Base-by-base conservation (phyloP, 2,888 invertebrate genomes). In the Deroplatys truncata region DNA sequence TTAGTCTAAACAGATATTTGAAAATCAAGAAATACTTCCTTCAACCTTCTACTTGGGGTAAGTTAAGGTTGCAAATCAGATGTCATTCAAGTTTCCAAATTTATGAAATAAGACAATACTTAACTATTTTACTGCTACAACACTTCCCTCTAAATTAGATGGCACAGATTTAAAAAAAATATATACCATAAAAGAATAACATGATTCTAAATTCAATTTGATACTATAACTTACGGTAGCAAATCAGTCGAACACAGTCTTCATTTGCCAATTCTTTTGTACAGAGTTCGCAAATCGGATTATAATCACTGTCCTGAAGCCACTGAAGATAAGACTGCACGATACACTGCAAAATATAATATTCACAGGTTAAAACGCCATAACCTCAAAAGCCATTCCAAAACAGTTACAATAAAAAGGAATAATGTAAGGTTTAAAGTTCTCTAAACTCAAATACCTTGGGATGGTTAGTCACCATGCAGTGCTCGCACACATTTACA, bases 401-500 rank as follows among this genome's bases (percentile, higher is more conserved):
- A 49, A 84, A 13, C 10, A 84, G 0, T 3, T 15, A 28, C 3
- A 86, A 28, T 1, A 1, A 35, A 35, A 25, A 35, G 7, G 13
- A 10, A 43, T 10, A 43, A 43, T 1, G 7, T 43, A 84, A 29
- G 20, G 13, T 31, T 35, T 1, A 31, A 0, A 8, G 84, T 84
- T 84, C 15, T 84, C 13, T 7, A 29, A 31, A 5, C 2, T 72
- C 16, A 72, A 72, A 72, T 96, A 99, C 99, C 96, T 98, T 98
- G 82, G 98, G 97, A 94, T 99, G 99, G 94, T 97, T 98, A 92
- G 98, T 97, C 91, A 99, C 98, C 96, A 99, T 97, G 94, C 99
- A 99, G 94, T 98, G 96, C 94, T 99, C 99, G 94, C 99, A 99
- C 92, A 99, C 99, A 95, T 99, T 99, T 56, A 99, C 99, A 92